Evolutionary conservation across 1,140 invertebrate species (phyloP), one percentile per base, ranked within the genome.

Genomic region (Drosophila sp.): DNA sequence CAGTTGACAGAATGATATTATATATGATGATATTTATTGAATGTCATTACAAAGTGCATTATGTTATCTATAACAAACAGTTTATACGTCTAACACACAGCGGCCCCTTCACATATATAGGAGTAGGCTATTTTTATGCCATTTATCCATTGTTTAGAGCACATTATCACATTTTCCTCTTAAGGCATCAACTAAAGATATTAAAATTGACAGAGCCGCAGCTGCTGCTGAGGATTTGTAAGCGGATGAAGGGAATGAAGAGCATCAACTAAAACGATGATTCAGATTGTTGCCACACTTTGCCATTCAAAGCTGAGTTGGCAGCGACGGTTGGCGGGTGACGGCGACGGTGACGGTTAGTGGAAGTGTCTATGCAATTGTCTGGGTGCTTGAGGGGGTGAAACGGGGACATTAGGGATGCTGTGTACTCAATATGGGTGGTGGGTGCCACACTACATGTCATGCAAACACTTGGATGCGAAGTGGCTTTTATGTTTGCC

Each of bases 141-240:
- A 73, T 79, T 79, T 72, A 78, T 72, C 50, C 67, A 82, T 89
- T 86, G 82, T 86, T 87, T 82, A 82, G 83, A 71, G 50, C 72
- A 81, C 75, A 87, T 89, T 87, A 87, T 87, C 75, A 54, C 82
- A 79, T 82, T 87, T 89, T 89, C 71, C 83, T 87, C 83, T 89
- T 79, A 86, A 87, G 71, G 75, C 81, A 82, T 82, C 78, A 87
- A 71, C 41, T 36, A 64, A 70, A 87, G 81, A 87, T 76, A 78
- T 72, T 78, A 82, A 75, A 66, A 76, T 61, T 75, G 72, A 41
- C 61, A 64, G 54, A 62, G 53, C 45, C 53, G 43, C 45, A 51
- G 32, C 25, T 36, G 36, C 18, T 29, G n/a, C 13, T 3, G 7
- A 62, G 58, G n/a, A 53, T 8, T 1, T 7, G 21, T n/a, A 4